Conservation (phyloP, 2,797 vertebrate species). For the Sebastes taczanowskii region DNA sequence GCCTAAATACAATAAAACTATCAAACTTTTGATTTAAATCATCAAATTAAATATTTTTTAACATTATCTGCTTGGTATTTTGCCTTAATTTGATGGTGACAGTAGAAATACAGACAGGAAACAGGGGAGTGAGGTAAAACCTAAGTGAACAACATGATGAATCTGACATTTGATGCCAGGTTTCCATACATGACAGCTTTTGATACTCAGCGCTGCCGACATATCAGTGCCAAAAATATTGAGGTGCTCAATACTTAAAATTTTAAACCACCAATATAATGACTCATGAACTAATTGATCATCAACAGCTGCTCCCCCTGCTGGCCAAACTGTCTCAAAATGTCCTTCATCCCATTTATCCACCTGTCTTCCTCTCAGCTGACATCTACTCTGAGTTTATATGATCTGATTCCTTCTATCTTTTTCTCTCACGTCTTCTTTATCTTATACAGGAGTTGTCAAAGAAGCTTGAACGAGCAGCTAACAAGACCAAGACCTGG, state of each 20-base stretch:
- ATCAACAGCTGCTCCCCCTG: neutral
- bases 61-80: neutral
- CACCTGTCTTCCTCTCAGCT: neutral
- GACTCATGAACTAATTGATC: neutral
- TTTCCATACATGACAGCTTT: neutral
- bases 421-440: neutral
- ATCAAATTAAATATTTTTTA: neutral
- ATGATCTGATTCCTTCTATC: neutral
- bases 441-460: slow-evolving; percentile 83
- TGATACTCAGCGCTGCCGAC: neutral
- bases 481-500: slow-evolving; percentile 92
- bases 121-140: neutral
- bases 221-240: neutral
- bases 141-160: neutral
- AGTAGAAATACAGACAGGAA: neutral
- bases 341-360: neutral
- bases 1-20: neutral
- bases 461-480: slow-evolving; percentile 88
- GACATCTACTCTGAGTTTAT: neutral
- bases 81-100: neutral
- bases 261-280: neutral
- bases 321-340: neutral
- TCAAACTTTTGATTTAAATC: neutral
- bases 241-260: neutral
- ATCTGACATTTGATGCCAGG: neutral